These are phyloP conservation scores for Phania funesta DNA, from an alignment of 2,888 invertebrate species.

Conservation along the genomic window DNA sequence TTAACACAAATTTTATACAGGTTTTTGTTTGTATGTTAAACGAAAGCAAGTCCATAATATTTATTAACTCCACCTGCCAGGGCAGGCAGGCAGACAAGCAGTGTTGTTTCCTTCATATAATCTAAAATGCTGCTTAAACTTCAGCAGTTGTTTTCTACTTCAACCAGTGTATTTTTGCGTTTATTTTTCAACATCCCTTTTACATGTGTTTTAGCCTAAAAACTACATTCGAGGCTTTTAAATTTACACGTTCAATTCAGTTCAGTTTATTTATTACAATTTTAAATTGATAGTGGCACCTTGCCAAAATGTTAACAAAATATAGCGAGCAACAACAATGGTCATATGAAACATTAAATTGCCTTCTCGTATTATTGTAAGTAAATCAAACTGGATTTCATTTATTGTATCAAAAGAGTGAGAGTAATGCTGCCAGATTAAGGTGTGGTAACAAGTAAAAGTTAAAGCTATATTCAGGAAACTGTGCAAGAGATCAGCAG, in stretches of 20 bases:
- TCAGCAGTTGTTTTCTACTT: background rate
- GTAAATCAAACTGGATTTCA: too few relatives aligned
- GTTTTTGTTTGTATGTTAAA: slow-evolving; percentile 26
- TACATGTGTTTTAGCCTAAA: slow-evolving; percentile 58
- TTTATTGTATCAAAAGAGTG: too few relatives aligned
- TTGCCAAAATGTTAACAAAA: slow-evolving; percentile 59
- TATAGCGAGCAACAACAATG: background rate
- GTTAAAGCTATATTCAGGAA: too few relatives aligned
- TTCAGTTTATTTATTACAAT: slow-evolving; percentile 65
- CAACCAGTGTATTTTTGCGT: background rate
- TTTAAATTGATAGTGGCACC: slow-evolving; percentile 65
- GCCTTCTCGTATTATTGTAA: background rate
- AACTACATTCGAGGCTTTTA: slow-evolving; percentile 56
- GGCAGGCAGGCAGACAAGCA: background rate
- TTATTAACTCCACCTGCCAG: slow-evolving; percentile 62
- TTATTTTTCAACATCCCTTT: slow-evolving; percentile 54
- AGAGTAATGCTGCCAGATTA: background rate
- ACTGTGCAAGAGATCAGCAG: too few relatives aligned
- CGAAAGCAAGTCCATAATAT: slow-evolving; percentile 50
- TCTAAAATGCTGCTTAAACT: background rate
- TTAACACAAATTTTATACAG: slow-evolving; percentile 18
- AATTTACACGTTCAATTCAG: slow-evolving; percentile 64
- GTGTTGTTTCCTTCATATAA: slow-evolving; percentile 1
- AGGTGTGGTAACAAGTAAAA: background rate
- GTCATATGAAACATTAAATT: background rate